Base-by-base conservation (phyloP, 2,888 invertebrate species). In the Cryptocheilus praepositus region DNA sequence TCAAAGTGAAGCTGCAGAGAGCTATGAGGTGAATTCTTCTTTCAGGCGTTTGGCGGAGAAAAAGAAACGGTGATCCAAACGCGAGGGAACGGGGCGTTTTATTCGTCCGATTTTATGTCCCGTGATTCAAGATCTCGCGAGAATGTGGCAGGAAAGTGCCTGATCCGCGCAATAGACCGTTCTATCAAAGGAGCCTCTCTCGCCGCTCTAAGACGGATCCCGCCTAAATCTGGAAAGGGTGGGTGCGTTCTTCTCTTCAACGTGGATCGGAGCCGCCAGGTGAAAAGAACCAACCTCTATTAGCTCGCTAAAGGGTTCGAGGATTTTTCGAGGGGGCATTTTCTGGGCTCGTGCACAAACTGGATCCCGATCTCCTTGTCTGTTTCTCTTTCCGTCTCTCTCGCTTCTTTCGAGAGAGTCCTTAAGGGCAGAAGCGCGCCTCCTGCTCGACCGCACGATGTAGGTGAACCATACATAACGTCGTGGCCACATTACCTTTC, bases 311-410 rank as follows among this genome's bases (percentile, higher is more conserved):
- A 85, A 82, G 84, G 85, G 83, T 84, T 81, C 63, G 71, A 52
- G 52, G 69, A 64, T 64, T 66, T 63, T 54, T 70, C 64, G 59
- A 74, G 68, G 36, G 74, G 78, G 78, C 75, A 83, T 85, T 87
- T 87, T 87, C 86, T 83, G 84, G 85, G 79, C 77, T 85, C 79
- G 81, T 87, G 87, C 84, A 82, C 87, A 86, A 83, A 83, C 85
- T 83, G 81, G 85, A 85, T 85, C 83, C 21, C 64, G 67, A 64
- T 44, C 45, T 22, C 46, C 21, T 22, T 7, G 36, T 44, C 45
- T 46, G 16, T 19, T 3, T 45, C n/a, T 57, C 55, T 55, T 36
- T 55, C 59, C 28, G 16, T 0, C 18, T 28, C 25, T 49, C 25
- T 16, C 13, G 44, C 44, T 13, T 19, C 52, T 21, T 58, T 44